Percentiles rank a stretch among this genome's conserved stretches.
phyloP scores from a whole-genome alignment of 1,140 invertebrate genomes.

The Drosophila azteca region DNA sequence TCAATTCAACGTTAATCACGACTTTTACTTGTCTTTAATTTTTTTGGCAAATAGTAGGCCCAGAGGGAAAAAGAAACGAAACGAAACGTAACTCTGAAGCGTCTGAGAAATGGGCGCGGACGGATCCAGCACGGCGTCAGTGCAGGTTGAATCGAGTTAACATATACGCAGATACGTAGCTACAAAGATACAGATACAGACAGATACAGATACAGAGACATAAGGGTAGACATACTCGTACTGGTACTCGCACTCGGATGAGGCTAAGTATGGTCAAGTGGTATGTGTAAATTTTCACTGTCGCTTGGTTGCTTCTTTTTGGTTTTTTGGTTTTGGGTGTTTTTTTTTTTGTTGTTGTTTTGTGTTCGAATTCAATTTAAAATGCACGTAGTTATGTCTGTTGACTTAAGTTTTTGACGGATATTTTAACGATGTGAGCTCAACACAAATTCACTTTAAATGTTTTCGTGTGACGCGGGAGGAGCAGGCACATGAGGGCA shows the following conservation, averaged over 20 bases:
- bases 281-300: slow-evolving; percentile 80
- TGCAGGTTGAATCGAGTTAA: slow-evolving; percentile 64
- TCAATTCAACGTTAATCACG: slow-evolving; percentile 80
- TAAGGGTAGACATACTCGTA: slow-evolving; percentile 7
- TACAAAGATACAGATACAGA: slow-evolving; percentile 15
- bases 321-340: background rate
- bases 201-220: slow-evolving; percentile 11
- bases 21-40: slow-evolving; percentile 83
- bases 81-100: slow-evolving; percentile 41
- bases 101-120: slow-evolving; percentile 69
- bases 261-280: slow-evolving; percentile 50
- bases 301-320: slow-evolving; percentile 54
- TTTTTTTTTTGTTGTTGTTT: slow-evolving; percentile 44
- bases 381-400: slow-evolving; percentile 83
- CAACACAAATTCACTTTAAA: slow-evolving; percentile 83
- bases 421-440: slow-evolving; percentile 83
- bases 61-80: slow-evolving; percentile 35
- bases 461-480: slow-evolving; percentile 53
- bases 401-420: slow-evolving; percentile 83
- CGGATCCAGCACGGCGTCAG: slow-evolving; percentile 33
- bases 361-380: slow-evolving; percentile 81
- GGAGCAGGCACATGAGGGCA: background rate
- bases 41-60: slow-evolving; percentile 75
- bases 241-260: slow-evolving; percentile 16
- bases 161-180: slow-evolving; percentile 29